Base-by-base conservation (phyloP, 2,797 vertebrate species). In the Myotis myotis region DNA sequence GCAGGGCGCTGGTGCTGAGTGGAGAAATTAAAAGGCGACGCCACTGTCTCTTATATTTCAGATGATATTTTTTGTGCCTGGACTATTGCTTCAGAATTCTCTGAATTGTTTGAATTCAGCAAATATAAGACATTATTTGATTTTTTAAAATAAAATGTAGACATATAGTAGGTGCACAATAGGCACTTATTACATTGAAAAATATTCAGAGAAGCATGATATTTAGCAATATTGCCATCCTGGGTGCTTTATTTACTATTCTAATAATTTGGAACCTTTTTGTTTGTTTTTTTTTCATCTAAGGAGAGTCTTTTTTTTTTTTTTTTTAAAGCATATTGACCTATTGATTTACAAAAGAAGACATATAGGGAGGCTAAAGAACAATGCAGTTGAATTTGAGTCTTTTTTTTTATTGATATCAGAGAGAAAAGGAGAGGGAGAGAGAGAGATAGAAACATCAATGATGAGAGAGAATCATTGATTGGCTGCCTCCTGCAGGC, bases 291-390 rank as follows among this genome's bases (percentile, higher is more conserved):
- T 30, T 92, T 33, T 60, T 60, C 22, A 44, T 90, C 1, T 78
- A 49, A 64, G 53, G 55, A 87, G 75, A 87, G 12, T 17, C 91
- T 87, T 81, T 91, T 38, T 28, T 60, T 57, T 57, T 57, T 25
- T 38, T 6, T 38, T 38, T 38, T 38, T 1, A 23, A 22, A 57
- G 44, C 64, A 49, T 28, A 28, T 49, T 81, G 78, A 80, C 84
- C 5, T 79, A 19, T 75, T 93, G 85, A 75, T 82, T 95, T 87
- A 74, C 33, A 86, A 89, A 93, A 89, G 70, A 94, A 87, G 84
- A 91, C 72, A 47, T 92, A 51, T 49, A 72, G 13, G 9, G 28
- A 86, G 28, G 47, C n/a, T 72, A 11, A 83, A 75, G 66, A 75
- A 22, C n/a, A 72, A 22, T 47, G 25, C 20, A 17, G 57, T 90